Base-by-base conservation (phyloP, 2,888 invertebrate genomes). In the Bombyx huttoni region DNA sequence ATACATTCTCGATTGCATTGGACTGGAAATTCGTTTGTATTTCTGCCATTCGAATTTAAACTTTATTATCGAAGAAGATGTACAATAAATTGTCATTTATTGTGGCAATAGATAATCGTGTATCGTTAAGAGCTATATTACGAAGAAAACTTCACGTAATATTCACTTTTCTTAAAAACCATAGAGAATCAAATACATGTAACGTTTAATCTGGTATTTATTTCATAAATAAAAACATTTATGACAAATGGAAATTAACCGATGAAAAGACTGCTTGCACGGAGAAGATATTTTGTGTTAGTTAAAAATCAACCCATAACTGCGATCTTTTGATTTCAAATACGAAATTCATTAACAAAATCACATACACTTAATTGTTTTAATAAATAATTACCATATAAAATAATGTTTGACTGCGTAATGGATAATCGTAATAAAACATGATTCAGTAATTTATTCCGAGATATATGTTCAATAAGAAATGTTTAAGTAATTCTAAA, bases 181-280 rank as follows among this genome's bases (percentile, higher is more conserved):
- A 5, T 24, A 24, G 24, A 24, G 3, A 24, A 0, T 24, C 5
- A 24, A 24, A 24, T 5, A 24, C 24, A 5, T 24, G 1, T 24
- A 24, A 24, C 1, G 24, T 24, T 24, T 24, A 24, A 24, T 24
- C 24, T 24, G 24, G 24, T 24, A 24, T 24, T 24, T 3, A 5
- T 2, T 24, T 24, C 24, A 24, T 24, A 24, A 24, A 24, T 3
- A 24, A 24, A 24, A 24, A 24, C 24, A 24, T 24, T 24, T 40
- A 40, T 40, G 9, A 40, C 40, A 40, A 10, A 40, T 3, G 8
- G 6, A 7, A 40, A 40, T 40, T 55, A 66, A 60, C 63, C 65
- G 64, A 68, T 65, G 40, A 64, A 60, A 77, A 76, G 79, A 79
- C 78, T 79, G 78, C 79, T 76, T 78, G 74, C 70, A 70, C 68